Conservation (phyloP, 2,888 invertebrate genomes). For the Apocheima hispidaria region DNA sequence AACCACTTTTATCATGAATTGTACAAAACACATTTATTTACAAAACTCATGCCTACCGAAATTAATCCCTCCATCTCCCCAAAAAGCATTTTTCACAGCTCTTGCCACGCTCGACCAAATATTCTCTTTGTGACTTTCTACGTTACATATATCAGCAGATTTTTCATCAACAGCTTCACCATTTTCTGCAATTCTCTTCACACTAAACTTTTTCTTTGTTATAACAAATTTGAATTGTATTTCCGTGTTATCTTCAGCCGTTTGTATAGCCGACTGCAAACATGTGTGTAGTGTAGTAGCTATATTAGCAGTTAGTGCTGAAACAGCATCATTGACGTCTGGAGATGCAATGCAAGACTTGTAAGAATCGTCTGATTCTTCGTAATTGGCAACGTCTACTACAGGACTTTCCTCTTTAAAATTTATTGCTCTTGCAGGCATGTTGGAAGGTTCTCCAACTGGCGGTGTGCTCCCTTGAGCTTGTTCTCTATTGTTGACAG, state of each 20-base stretch:
- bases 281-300: slow-evolving; percentile 76
- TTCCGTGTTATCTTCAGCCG: slow-evolving; percentile 76
- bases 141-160: slow-evolving; percentile 52
- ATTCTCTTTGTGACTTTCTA: slow-evolving; percentile 69
- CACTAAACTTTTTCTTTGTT: slow-evolving; percentile 75
- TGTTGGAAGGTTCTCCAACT: slow-evolving; percentile 64
- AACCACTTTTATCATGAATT: too few species aligned
- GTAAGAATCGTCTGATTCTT: slow-evolving; percentile 75
- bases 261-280: slow-evolving; percentile 67
- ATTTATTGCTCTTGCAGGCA: slow-evolving; percentile 77
- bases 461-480: slow-evolving; percentile 71
- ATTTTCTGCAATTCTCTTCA: slow-evolving; percentile 64
- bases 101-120: slow-evolving; percentile 78
- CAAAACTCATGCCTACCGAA: slow-evolving; percentile 49
- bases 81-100: slow-evolving; percentile 79
- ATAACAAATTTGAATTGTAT: slow-evolving; percentile 82
- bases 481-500: slow-evolving; percentile 60
- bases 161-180: slow-evolving; percentile 53
- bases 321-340: slow-evolving; percentile 66
- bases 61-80: slow-evolving; percentile 66
- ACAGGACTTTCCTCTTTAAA: slow-evolving; percentile 79
- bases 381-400: slow-evolving; percentile 60
- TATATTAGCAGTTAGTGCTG: slow-evolving; percentile 71
- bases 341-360: slow-evolving; percentile 72
- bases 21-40: background rate